Percentiles rank a stretch among this genome's conserved stretches.
Conservation (phyloP, 2,888 invertebrate genomes). For the Latrodectus elegans region DNA sequence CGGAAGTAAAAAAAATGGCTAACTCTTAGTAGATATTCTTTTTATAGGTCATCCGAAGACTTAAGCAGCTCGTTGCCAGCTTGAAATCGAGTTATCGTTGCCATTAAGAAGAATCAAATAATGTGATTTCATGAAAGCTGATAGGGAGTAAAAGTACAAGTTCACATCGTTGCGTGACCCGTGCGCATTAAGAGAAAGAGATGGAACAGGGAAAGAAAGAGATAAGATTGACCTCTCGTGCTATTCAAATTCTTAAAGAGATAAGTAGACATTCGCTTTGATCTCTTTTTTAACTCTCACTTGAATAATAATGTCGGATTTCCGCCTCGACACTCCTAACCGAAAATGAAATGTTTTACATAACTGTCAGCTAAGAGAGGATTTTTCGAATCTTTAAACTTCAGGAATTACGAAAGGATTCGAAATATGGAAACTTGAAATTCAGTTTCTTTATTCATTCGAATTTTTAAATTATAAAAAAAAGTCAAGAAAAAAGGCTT, state of each 20-base stretch:
- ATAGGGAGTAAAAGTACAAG: background rate
- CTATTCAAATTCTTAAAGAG: constrained; percentile 12
- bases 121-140: background rate
- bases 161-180: background rate
- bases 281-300: background rate
- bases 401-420: too few relatives aligned
- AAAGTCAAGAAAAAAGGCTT: too few relatives aligned
- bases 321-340: background rate
- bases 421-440: too few relatives aligned
- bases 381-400: too few relatives aligned
- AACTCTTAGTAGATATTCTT: background rate
- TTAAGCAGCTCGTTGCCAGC: background rate
- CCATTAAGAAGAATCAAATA: background rate
- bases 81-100: background rate
- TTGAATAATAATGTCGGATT: background rate
- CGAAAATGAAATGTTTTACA: background rate
- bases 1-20: background rate
- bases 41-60: background rate
- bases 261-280: background rate
- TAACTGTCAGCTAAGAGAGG: too few relatives aligned
- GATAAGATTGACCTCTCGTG: constrained; percentile 23
- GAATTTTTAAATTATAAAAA: too few relatives aligned
- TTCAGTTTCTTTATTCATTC: too few relatives aligned
- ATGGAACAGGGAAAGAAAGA: constrained; percentile 26
- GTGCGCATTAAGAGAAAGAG: background rate